Conservation (phyloP, 2,888 invertebrate genomes). For the Bursaphelenchus okinawaensis region DNA sequence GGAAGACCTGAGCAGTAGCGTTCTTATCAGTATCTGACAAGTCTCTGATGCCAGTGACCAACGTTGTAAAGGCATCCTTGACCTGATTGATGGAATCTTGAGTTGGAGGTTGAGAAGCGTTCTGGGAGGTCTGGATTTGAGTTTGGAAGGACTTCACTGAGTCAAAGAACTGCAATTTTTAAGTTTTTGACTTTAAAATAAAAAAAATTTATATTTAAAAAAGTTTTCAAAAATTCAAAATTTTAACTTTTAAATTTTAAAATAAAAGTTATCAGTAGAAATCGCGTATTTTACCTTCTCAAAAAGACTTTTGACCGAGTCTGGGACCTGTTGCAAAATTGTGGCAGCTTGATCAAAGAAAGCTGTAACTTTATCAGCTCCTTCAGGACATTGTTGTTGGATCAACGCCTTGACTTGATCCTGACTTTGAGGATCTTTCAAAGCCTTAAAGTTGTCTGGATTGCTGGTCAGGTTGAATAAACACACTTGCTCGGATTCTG, state of each 20-base stretch:
- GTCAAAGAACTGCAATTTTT: too few species aligned
- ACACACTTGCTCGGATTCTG: not conserved
- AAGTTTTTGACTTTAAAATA: too few species aligned
- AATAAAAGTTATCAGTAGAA: too few species aligned
- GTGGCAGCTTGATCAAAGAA: not conserved
- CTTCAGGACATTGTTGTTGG: not conserved
- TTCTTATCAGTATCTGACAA: not conserved
- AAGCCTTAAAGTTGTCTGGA: not conserved
- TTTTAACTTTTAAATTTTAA: too few species aligned
- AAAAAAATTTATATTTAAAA: too few species aligned
- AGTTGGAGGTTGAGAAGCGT: not conserved
- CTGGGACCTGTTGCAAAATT: not conserved
- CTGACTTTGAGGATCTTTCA: not conserved
- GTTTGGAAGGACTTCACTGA: not conserved
- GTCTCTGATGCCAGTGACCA: not conserved
- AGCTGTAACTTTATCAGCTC: not conserved
- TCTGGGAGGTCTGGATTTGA: not conserved
- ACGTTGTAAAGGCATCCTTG: not conserved
- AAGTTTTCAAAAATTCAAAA: too few species aligned
- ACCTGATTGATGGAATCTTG: too few species aligned
- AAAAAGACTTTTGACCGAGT: not conserved
- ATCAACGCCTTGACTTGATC: not conserved
- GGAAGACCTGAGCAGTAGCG: not conserved
- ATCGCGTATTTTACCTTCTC: not conserved
- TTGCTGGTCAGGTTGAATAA: not conserved